phyloP scores from a whole-genome alignment of 2,888 invertebrate species.

The Seira ritae region DNA sequence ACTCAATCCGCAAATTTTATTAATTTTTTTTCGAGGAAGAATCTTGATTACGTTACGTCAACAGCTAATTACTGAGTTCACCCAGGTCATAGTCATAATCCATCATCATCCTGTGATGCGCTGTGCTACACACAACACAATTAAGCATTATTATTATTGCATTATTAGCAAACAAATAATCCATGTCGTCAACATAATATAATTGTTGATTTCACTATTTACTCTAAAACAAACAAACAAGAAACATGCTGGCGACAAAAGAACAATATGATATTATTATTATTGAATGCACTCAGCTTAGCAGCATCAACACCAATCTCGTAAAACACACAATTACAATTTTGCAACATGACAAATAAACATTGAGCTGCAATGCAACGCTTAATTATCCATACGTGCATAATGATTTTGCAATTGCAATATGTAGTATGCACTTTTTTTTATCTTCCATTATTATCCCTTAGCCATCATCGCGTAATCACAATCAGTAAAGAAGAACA shows the following conservation, averaged over 20 bases:
- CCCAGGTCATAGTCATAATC: slow-evolving; percentile 32
- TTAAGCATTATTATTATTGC: too few species aligned
- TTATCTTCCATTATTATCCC: neutral
- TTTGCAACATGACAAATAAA: neutral
- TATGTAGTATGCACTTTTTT: neutral
- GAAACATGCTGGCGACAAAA: too few species aligned
- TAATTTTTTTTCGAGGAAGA: neutral
- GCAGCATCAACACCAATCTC: neutral
- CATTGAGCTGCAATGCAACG: neutral
- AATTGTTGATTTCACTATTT: too few species aligned
- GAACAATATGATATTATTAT: too few species aligned
- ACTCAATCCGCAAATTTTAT: too few species aligned
- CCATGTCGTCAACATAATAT: neutral
- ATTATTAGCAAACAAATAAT: neutral
- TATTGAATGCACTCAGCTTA: too few species aligned
- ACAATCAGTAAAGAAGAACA: too few species aligned
- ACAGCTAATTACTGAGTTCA: slow-evolving; percentile 53
- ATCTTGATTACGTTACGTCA: slow-evolving; percentile 10
- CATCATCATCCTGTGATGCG: neutral
- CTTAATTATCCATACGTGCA: slow-evolving; percentile 16
- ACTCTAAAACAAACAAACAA: too few species aligned
- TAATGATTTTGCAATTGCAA: too few species aligned
- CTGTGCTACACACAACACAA: too few species aligned
- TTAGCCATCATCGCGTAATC: slow-evolving; percentile 26
- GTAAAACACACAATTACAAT: neutral